Evolutionary conservation across 2,888 invertebrate genomes (phyloP).

Genomic region (Sussaba pulchella): DNA sequence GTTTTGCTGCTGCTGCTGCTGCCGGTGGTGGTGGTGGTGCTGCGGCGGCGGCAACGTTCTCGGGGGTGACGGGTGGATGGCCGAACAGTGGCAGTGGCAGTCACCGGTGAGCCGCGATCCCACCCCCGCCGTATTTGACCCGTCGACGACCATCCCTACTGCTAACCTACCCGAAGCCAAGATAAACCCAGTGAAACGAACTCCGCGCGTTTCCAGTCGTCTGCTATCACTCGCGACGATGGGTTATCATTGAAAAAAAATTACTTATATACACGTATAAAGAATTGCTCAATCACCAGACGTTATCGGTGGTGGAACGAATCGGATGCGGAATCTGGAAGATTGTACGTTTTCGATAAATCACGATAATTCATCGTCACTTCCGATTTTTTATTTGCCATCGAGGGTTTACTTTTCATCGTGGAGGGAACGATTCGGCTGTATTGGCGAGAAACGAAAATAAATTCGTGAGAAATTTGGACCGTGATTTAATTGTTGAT

Average conservation of each 20-base stretch:
- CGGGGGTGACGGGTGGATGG: slow-evolving; percentile 67
- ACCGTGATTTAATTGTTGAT: neutral
- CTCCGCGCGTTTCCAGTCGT: slow-evolving; percentile 60
- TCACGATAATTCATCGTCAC: no score
- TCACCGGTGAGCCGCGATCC: slow-evolving; percentile 79
- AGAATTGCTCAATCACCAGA: no score
- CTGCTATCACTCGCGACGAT: slow-evolving; percentile 61
- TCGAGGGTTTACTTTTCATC: no score
- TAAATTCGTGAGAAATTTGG: neutral
- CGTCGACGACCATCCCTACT: slow-evolving; percentile 5
- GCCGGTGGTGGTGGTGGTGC: slow-evolving; percentile 62
- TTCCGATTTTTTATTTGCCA: no score
- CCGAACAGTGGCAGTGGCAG: slow-evolving; percentile 75
- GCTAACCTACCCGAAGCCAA: slow-evolving; percentile 56
- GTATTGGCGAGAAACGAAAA: neutral
- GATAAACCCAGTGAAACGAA: slow-evolving; percentile 54
- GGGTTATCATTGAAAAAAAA: slow-evolving; percentile 53
- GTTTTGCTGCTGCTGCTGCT: no score
- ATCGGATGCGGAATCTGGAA: neutral
- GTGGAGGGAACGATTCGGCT: no score
- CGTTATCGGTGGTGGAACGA: neutral
- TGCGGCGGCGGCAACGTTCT: slow-evolving; percentile 58
- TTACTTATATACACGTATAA: no score
- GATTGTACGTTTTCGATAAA: no score
- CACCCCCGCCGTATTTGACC: slow-evolving; percentile 60